These are phyloP conservation scores for Pseudois nayaur DNA, from an alignment of 2,113 vertebrate genomes.

Conservation along the genomic window DNA sequence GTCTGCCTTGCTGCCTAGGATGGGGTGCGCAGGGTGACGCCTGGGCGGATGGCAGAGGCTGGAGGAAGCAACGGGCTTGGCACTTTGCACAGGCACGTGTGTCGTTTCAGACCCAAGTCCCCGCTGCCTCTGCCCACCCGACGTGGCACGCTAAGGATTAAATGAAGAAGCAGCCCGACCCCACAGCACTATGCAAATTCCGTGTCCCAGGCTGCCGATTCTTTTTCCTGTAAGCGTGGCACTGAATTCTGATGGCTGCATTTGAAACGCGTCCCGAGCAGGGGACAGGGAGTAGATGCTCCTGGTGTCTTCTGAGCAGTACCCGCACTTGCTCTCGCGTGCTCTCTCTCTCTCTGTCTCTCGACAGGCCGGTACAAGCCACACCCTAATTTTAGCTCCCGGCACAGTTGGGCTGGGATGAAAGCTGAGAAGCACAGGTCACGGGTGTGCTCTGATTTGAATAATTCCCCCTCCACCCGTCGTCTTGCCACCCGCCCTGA, in stretches of 20 bases:
- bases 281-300: neutral
- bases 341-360: rapidly evolving
- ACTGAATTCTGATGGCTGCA: neutral
- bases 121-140: neutral
- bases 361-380: neutral
- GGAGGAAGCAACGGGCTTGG: neutral
- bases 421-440: conserved; percentile 10
- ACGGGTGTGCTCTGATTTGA: neutral
- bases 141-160: rapidly evolving
- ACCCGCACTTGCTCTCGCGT: rapidly evolving
- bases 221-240: neutral
- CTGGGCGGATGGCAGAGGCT: rapidly evolving
- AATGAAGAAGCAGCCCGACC: rapidly evolving
- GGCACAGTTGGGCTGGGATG: neutral
- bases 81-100: rapidly evolving
- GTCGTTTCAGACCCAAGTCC: rapidly evolving
- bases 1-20: rapidly evolving
- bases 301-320: neutral
- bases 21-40: rapidly evolving
- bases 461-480: neutral
- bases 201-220: rapidly evolving
- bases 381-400: neutral
- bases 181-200: rapidly evolving
- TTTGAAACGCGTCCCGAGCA: neutral
- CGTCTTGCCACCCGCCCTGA: neutral